Conservation (phyloP, 2,888 invertebrate species). For the Ceramica pisi region DNA sequence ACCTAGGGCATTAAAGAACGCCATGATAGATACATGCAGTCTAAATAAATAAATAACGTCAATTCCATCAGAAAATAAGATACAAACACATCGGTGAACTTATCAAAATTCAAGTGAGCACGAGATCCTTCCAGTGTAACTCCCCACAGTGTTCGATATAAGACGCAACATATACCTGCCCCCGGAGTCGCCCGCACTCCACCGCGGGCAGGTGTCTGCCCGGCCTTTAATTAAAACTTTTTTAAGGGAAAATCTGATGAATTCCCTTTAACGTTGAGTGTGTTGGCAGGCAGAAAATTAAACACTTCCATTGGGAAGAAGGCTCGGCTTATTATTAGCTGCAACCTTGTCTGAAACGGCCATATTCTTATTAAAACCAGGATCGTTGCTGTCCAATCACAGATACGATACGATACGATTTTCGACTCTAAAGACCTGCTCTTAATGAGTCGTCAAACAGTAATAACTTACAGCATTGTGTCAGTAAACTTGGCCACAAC, state of each 20-base stretch:
- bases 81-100: background rate
- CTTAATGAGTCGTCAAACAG: background rate
- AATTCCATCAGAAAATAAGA: background rate
- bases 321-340: background rate
- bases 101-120: conserved; percentile 2
- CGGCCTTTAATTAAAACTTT: conserved; percentile 64
- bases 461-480: background rate
- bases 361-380: background rate
- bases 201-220: conserved; percentile 30
- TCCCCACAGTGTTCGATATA: conserved; percentile 2
- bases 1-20: too few species aligned
- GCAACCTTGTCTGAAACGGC: background rate
- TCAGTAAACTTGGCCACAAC: background rate
- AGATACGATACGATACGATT: conserved; percentile 7
- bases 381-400: background rate
- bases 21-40: too few species aligned
- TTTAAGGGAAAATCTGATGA: conserved; percentile 47
- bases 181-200: conserved; percentile 1
- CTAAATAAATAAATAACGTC: background rate
- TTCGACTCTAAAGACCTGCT: background rate
- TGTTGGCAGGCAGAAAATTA: conserved; percentile 10
- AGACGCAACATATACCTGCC: conserved; percentile 20
- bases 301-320: background rate
- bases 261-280: conserved; percentile 16
- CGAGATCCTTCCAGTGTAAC: background rate